Conservation (phyloP, 1,140 invertebrate genomes). For the Ostrea denselamellosa region DNA sequence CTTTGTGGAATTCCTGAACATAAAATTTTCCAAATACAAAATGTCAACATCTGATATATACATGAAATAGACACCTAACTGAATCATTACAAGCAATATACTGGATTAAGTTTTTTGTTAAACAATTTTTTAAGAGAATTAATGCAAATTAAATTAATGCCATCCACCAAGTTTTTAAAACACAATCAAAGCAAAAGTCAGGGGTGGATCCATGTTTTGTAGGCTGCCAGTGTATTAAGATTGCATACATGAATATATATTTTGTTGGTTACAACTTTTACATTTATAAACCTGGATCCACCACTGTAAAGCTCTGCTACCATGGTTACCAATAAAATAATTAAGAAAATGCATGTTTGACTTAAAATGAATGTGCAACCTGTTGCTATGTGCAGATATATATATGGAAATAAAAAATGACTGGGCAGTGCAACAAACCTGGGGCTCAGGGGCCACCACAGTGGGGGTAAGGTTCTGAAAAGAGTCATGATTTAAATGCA, state of each 20-base stretch:
- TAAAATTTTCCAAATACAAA: too few species aligned
- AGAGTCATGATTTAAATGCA: not conserved
- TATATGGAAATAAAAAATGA: not conserved
- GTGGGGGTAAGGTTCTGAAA: not conserved
- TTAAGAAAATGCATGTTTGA: not conserved
- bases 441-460: not conserved
- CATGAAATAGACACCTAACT: too few species aligned
- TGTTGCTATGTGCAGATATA: not conserved
- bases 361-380: not conserved
- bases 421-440: not conserved
- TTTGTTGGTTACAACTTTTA: not conserved
- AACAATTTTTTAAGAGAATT: too few species aligned
- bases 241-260: not conserved
- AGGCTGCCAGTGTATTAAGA: not conserved
- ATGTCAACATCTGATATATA: too few species aligned
- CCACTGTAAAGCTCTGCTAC: not conserved
- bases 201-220: not conserved
- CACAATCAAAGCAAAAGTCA: not conserved
- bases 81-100: too few species aligned
- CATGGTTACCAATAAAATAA: not conserved
- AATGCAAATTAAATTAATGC: too few species aligned
- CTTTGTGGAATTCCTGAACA: too few species aligned
- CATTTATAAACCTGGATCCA: not conserved
- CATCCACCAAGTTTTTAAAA: too few species aligned
- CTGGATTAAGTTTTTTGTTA: too few species aligned